These are phyloP conservation scores for Pogonomyrmex barbatus DNA, from an alignment of 1,140 invertebrate species.

Conservation along the genomic window DNA sequence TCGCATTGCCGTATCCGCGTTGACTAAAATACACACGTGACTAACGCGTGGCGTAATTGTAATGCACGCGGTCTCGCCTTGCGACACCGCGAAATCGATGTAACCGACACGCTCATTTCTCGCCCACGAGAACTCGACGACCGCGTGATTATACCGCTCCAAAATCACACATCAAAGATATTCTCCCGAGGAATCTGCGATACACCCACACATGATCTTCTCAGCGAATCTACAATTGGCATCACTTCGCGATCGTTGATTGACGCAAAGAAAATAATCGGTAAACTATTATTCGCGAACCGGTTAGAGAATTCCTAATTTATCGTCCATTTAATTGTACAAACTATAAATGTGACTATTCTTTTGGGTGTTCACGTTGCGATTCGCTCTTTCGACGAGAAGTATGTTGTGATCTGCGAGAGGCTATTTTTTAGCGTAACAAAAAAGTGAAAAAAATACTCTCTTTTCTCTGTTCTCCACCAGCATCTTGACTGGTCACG, in stretches of 20 bases:
- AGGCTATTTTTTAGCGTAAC: no score
- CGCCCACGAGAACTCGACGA: not conserved
- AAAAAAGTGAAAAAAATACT: no score
- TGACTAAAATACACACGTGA: constrained; percentile 35
- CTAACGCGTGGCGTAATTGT: constrained; percentile 42
- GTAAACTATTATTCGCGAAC: not conserved
- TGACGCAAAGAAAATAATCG: not conserved
- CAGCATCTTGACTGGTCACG: not conserved
- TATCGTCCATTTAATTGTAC: not conserved
- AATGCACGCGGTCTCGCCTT: not conserved
- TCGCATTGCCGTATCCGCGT: constrained; percentile 35
- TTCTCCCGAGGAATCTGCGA: not conserved
- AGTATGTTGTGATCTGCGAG: no score
- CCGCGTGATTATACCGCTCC: not conserved
- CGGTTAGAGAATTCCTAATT: not conserved
- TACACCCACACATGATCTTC: not conserved
- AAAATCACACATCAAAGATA: not conserved
- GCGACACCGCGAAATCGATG: not conserved
- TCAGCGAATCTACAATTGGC: not conserved
- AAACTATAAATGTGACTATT: not conserved
- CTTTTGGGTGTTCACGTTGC: no score
- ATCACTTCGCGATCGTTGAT: not conserved
- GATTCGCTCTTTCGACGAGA: no score
- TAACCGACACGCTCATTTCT: constrained; percentile 8
- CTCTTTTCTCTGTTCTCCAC: not conserved